Base-by-base conservation (phyloP, 2,888 invertebrate genomes). In the Hipparchia sbordonii region DNA sequence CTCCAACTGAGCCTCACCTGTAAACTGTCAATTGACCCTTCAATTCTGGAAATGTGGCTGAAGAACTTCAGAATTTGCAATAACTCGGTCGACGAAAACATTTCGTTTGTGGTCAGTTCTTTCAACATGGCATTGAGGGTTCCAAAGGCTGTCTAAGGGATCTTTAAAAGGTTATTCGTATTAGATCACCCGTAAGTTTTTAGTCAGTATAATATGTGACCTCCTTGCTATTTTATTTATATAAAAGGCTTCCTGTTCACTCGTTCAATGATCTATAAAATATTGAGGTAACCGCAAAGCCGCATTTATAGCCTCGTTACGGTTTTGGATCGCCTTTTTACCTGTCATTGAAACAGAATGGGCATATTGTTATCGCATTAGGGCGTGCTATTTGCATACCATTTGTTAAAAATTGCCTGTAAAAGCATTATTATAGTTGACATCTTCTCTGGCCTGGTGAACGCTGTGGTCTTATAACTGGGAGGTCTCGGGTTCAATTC, bases 341-440 rank as follows among this genome's bases (percentile, higher is more conserved):
- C 48, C 23, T 46, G 45, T 61, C 61, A 61, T 45, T 45, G 59
- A 6, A 61, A 6, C 39, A 12, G 61, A 61, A 46, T 45, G 61
- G 45, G 45, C 45, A 45, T 45, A 46, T 61, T 61, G 45, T 45
- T 45, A 61, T 61, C 61, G 61, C 61, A 61, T 61, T 61, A 45
- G 61, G 59, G 10, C 10, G 39, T 10, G 23, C 39, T 39, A 60
- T 60, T 60, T 10, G 33, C 33, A 39, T 60, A 33, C 8, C 39
- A 9, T 60, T 39, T 60, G 59, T 60, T 60, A 39, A 39, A 60
- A 60, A 6, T 59, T 33, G 57, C 23, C 13, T 39, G 8, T 9
- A 10, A 33, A 48, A 48, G 1, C 48, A 48, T 48, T 48, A 48
- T 48, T 48, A 6, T 48, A 6, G 6, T 46, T 46, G 46, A 6